Evolutionary conservation across 2,113 vertebrate species (phyloP), one percentile per base, ranked within the genome.

Genomic region (Aptenodytes forsteri): DNA sequence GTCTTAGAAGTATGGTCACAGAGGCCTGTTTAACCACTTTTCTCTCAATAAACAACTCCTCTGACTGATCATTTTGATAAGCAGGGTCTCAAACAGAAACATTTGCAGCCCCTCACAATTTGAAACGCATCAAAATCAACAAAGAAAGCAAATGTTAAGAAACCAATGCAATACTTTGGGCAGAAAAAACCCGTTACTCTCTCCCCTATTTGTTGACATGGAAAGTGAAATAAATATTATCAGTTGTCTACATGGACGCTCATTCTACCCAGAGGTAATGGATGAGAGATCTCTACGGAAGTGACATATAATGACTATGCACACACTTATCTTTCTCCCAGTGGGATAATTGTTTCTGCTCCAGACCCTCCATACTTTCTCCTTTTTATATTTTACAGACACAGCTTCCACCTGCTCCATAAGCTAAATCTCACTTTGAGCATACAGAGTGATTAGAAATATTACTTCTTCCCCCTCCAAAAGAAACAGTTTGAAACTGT

Each of bases 281-380:
- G 64, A 93, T 94, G 76, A 92, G 55, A 75, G 36, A 46, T 90
- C 32, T 89, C 79, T 69, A 4, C 15, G 46, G 44, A 87, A 93
- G 72, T 76, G 89, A 89, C 56, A 89, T 40, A 36, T 44, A 65
- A 92, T 75, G 83, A 87, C 90, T 87, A 89, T 29, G 58, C 47
- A 87, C 69, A 89, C 69, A 67, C 80, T 84, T 67, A 52, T 79
- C 77, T 76, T 89, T 61, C 83, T 89, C 91, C 87, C 89, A 84
- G 72, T 82, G 77, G 87, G 77, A 87, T 90, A 93, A 95, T 62
- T 83, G 72, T 59, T 96, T 89, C 72, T 79, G 65, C 69, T 95
- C 70, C 80, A 96, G 83, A 89, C 65, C 34, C 42, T 85, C 56
- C 22, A 52, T 52, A 67, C 56, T 69, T 91, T 71, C 52, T 78